These are phyloP conservation scores for Ia io DNA, from an alignment of 2,113 vertebrate species.

Conservation along the genomic window DNA sequence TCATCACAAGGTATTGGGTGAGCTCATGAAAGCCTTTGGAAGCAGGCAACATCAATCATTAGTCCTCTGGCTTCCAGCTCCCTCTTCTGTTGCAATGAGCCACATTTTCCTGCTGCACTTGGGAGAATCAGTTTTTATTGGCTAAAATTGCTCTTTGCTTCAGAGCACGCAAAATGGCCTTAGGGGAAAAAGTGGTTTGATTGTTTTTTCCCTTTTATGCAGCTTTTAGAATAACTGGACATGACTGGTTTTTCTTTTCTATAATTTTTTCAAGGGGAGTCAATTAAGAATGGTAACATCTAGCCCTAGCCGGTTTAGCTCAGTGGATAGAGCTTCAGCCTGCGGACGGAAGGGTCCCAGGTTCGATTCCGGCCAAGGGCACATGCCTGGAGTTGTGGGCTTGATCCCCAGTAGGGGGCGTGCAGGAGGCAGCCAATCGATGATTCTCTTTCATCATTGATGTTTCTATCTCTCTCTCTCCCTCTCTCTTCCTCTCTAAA, in stretches of 20 bases:
- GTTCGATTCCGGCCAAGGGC: too few species aligned
- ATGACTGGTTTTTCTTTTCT: neutral
- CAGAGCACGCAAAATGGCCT: neutral
- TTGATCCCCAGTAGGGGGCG: too few species aligned
- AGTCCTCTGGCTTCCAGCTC: neutral
- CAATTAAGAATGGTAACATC: neutral
- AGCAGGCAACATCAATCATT: neutral
- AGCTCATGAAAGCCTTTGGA: neutral
- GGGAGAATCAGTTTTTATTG: constrained; percentile 37
- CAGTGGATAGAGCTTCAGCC: too few species aligned
- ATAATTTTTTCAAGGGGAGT: neutral
- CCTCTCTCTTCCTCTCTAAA: too few species aligned
- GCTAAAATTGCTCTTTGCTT: neutral
- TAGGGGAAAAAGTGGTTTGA: neutral
- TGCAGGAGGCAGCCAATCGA: too few species aligned
- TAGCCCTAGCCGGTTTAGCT: neutral
- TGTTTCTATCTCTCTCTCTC: too few species aligned
- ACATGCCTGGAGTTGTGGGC: too few species aligned
- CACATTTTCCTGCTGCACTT: neutral
- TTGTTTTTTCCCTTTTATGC: neutral
- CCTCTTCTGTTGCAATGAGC: neutral
- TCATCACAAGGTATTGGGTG: neutral
- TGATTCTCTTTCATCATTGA: too few species aligned
- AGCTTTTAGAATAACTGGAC: neutral
- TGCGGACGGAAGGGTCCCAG: too few species aligned